Evolutionary conservation across 1,140 invertebrate genomes (phyloP).

Genomic region (Pogonomyrmex barbatus): DNA sequence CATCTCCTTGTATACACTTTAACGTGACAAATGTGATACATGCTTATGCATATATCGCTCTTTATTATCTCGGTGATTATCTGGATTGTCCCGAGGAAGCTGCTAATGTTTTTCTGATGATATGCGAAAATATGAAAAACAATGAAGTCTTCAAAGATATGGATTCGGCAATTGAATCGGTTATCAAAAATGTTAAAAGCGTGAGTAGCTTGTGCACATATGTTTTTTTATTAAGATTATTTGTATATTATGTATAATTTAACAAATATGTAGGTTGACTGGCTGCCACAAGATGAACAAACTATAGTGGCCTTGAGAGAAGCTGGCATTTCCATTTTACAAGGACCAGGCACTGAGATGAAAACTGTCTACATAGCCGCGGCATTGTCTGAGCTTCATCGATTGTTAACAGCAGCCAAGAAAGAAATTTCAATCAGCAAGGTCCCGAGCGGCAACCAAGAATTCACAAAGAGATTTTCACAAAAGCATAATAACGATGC

Average conservation of each 20-base stretch:
- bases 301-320: slow-evolving; percentile 80
- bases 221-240: slow-evolving; percentile 15
- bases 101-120: slow-evolving; percentile 86
- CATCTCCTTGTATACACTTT: slow-evolving; percentile 88
- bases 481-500: slow-evolving; percentile 82
- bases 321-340: slow-evolving; percentile 84
- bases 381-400: slow-evolving; percentile 88
- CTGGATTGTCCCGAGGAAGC: slow-evolving; percentile 88
- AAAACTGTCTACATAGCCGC: slow-evolving; percentile 84
- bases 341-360: slow-evolving; percentile 84
- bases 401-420: slow-evolving; percentile 85
- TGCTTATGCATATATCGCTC: slow-evolving; percentile 88
- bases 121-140: slow-evolving; percentile 88
- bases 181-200: slow-evolving; percentile 87
- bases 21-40: slow-evolving; percentile 91
- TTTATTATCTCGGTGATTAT: slow-evolving; percentile 91
- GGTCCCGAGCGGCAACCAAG: slow-evolving; percentile 69
- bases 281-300: slow-evolving; percentile 81
- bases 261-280: slow-evolving; percentile 79
- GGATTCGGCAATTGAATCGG: slow-evolving; percentile 88
- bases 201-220: slow-evolving; percentile 80
- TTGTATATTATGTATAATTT: slow-evolving; percentile 40
- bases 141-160: slow-evolving; percentile 88
- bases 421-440: slow-evolving; percentile 77
- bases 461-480: slow-evolving; percentile 87